Evolutionary conservation across 2,888 invertebrate species (phyloP).

Genomic region (Tinea pellionella): DNA sequence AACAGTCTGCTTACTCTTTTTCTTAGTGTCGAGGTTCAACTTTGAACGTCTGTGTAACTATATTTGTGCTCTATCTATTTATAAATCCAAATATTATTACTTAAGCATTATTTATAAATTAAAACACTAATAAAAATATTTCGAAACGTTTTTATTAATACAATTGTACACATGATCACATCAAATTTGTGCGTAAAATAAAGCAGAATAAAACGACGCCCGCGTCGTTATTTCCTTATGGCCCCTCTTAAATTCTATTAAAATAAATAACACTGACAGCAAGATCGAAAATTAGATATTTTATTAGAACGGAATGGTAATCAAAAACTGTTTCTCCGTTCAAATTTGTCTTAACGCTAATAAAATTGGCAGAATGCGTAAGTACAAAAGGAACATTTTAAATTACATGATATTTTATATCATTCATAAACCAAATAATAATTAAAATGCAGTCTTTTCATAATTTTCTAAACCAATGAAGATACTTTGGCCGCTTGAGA

Average conservation of each 20-base stretch:
- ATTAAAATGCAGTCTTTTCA: constrained; percentile 9
- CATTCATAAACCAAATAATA: not conserved
- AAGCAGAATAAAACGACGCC: constrained; percentile 33
- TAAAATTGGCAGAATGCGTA: not conserved
- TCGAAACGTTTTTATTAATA: not conserved
- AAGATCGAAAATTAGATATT: not conserved
- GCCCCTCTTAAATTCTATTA: constrained; percentile 25
- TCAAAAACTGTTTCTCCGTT: no score
- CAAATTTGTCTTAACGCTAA: not conserved
- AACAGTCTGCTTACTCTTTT: no score
- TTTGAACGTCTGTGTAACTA: no score
- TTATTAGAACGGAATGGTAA: no score
- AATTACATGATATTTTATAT: not conserved
- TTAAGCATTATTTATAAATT: not conserved
- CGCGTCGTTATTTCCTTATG: constrained; percentile 34
- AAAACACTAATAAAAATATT: not conserved
- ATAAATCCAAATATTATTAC: no score
- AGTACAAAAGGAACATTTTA: constrained; percentile 4
- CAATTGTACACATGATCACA: constrained; percentile 7
- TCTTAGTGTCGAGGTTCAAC: no score
- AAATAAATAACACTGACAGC: not conserved
- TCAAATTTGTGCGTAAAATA: constrained; percentile 5
- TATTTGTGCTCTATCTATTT: no score
- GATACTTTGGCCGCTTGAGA: not conserved
- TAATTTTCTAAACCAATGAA: not conserved